Evolutionary conservation across 2,888 invertebrate genomes (phyloP), one percentile per base, ranked within the genome.

Genomic region (Reticulitermes lucifugus): DNA sequence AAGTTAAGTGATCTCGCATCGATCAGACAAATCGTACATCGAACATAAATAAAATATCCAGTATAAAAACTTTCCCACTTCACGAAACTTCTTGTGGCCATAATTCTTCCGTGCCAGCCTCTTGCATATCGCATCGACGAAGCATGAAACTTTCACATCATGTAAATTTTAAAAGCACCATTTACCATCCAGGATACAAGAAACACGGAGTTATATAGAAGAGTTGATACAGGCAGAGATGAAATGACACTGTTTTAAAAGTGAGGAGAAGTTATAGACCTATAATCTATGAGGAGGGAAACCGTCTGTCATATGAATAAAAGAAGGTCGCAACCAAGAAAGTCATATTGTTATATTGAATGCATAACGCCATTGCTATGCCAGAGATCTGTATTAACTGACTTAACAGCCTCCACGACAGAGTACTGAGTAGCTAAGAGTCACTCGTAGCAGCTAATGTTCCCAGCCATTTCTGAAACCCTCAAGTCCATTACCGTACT

Each of bases 151-250:
- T 83, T 35, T 25, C 77, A 79, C 79, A 60, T 84, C 77, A 84
- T 84, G 84, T 84, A 79, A 59, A 84, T 84, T 84, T 84, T 73
- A 84, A 59, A 77, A 60, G 79, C 46, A 55, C 79, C 84, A 84
- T 84, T 84, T 84, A 79, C 65, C 79, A 77, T 79, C 73, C 18
- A 55, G 55, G 55, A 18, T 18, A 18, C 55, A 55, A 55, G 55
- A 55, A 51, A 55, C 18, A 55, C 2, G 55, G 55, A 55, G 55
- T 18, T 55, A 55, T 18, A 18, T 55, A 55, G 18, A 65, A 12
- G 65, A n/a, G 65, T 65, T 25, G n/a, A 25, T 25, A 65, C 9
- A 12, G 65, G 65, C 65, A 65, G 25, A 25, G 65, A 65, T n/a
- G 25, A 65, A 25, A 65, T 65, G 65, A 65, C n/a, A 25, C 65